Conservation (phyloP, 2,888 invertebrate species). For the Tetranychus truncatus region DNA sequence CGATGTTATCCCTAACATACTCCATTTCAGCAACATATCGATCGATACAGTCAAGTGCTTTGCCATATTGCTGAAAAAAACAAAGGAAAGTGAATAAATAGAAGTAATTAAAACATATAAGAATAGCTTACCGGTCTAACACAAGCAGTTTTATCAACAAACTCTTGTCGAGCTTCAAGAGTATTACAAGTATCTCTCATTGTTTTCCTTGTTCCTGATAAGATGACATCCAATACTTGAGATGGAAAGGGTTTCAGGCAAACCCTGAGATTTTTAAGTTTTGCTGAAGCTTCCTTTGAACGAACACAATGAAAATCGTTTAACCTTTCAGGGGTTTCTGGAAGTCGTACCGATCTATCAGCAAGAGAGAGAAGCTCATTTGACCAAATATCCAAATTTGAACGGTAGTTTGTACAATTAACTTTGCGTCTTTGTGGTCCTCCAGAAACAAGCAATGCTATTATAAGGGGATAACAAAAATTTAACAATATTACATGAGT, state of each 20-base stretch:
- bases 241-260: slow-evolving; percentile 1
- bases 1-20: background rate
- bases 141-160: background rate
- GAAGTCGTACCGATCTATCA: background rate
- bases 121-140: background rate
- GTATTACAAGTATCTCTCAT: background rate
- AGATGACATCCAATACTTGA: slow-evolving; percentile 2
- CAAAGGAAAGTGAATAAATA: background rate
- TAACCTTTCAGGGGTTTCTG: background rate
- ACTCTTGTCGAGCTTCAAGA: background rate
- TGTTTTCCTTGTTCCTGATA: background rate
- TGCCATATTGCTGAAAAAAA: background rate
- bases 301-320: background rate
- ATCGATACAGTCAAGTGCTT: background rate
- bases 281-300: background rate
- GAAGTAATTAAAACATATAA: background rate
- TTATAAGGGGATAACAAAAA: too few species aligned
- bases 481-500: too few species aligned
- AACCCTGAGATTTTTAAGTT: background rate
- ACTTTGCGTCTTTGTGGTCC: background rate
- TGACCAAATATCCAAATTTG: background rate
- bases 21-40: slow-evolving; percentile 8
- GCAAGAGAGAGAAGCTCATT: background rate
- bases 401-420: background rate
- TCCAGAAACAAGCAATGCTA: background rate